Base-by-base conservation (phyloP, 2,888 invertebrate species). In the Cheilosia urbana region DNA sequence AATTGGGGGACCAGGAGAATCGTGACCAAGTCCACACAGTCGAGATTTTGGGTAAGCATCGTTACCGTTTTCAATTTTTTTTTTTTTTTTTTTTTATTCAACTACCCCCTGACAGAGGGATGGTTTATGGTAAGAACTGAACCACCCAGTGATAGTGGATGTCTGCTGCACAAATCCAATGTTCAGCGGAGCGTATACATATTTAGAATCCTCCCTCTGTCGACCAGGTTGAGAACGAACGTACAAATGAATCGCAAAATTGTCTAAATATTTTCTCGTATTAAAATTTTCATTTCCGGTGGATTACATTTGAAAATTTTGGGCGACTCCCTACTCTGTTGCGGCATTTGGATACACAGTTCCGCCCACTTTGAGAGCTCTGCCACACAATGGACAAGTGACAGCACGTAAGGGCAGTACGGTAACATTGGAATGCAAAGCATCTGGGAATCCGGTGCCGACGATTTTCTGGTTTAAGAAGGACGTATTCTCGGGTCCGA, bases 21-120 rank as follows among this genome's bases (percentile, higher is more conserved):
- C 92, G 94, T 0, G 95, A 95, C 90, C 95, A 95, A 90, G 95
- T 95, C 0, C 95, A 95, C 90, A 95, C 95, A 0, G 95, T 96
- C n/a, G 95, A 95, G 89, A 95, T 96, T 66, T 91, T 95, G 85
- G 92, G 92, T 92, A 90, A 85, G 87, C 3, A 37, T 42, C 40
- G 13, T 15, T 6, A 15, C 1, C 17, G 9, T 34, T 24, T 47
- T 9, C 57, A 24, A 49, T 4, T 42, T 2, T 17, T 17, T 40
- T 13, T 13, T 13, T 40, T 21, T 27, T 27, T 68, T 63, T 19
- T 34, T 15, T 55, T 40, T 30, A n/a, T 55, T 40, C 45, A 15
- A 15, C 19, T 7, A 5, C 53, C 13, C 13, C 9, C 21, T 21
- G 58, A 42, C 40, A 53, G 49, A 19, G 71, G 53, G 55, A 78